Percentiles rank a stretch among this genome's conserved stretches.
phyloP scores from a whole-genome alignment of 2,797 vertebrate species.

The Perodicticus potto region DNA sequence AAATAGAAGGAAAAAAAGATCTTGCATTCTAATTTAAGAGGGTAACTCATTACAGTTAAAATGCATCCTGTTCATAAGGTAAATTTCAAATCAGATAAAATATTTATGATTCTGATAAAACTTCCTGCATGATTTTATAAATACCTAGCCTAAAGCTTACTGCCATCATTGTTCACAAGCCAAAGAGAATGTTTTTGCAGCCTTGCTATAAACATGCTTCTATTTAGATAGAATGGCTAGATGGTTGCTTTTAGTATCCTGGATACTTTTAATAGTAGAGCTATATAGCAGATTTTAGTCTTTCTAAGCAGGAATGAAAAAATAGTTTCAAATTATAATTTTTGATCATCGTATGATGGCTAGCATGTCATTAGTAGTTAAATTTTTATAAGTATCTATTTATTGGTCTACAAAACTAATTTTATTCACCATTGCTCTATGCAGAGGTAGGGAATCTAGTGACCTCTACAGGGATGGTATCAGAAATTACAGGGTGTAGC shows the following conservation, averaged over 20 bases:
- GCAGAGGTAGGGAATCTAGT: neutral
- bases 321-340: neutral
- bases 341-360: neutral
- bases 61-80: neutral
- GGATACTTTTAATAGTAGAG: constrained; percentile 19
- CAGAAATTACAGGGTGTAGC: neutral
- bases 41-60: neutral
- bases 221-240: neutral
- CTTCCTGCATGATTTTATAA: constrained; percentile 26
- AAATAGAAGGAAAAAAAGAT: neutral
- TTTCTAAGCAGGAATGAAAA: constrained; percentile 44
- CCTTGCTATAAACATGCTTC: constrained; percentile 19
- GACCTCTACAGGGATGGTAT: neutral
- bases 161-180: neutral
- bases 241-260: neutral
- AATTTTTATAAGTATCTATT: constrained; percentile 49
- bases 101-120: constrained; percentile 29
- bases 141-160: neutral
- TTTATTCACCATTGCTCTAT: neutral
- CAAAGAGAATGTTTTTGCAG: constrained; percentile 13
- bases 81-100: constrained; percentile 44
- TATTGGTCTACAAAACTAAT: constrained; percentile 19
- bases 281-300: neutral
- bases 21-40: neutral
- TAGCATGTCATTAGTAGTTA: neutral